phyloP scores from a whole-genome alignment of 1,140 invertebrate genomes.

The Pseudachorutes palmiensis region DNA sequence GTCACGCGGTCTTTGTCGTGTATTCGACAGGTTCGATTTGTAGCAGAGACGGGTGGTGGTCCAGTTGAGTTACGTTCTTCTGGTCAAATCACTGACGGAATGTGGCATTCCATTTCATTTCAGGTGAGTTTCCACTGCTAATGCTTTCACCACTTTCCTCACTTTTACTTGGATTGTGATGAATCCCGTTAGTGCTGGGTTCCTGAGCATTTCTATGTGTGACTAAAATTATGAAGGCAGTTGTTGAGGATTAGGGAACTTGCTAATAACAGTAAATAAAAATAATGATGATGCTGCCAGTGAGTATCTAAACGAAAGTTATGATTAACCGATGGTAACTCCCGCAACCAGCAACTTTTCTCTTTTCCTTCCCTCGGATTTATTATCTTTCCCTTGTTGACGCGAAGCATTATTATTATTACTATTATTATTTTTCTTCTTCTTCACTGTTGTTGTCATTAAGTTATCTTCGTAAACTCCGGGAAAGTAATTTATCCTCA shows the following conservation, averaged over 20 bases:
- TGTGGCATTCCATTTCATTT: constrained; percentile 30
- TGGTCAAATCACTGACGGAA: constrained; percentile 25
- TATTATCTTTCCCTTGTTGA: neutral
- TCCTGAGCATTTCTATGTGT: too few species aligned
- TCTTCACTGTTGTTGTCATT: neutral
- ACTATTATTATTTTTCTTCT: neutral
- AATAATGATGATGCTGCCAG: too few species aligned
- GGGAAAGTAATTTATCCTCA: constrained; percentile 7
- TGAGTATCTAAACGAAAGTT: neutral
- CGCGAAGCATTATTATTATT: neutral
- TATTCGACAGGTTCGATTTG: constrained; percentile 30
- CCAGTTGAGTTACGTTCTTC: constrained; percentile 30
- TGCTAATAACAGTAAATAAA: too few species aligned
- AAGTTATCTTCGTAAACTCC: neutral
- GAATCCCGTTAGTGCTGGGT: too few species aligned
- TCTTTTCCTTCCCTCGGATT: neutral
- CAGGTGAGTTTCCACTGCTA: constrained; percentile 19
- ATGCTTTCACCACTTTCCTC: neutral
- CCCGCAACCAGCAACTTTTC: too few species aligned
- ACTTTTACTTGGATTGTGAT: neutral
- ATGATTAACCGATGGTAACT: neutral
- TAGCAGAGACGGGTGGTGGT: constrained; percentile 36
- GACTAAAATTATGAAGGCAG: neutral
- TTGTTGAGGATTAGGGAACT: neutral
- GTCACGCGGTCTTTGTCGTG: too few species aligned